Base-by-base conservation (phyloP, 2,797 vertebrate genomes). In the Rhinoraja longicauda region DNA sequence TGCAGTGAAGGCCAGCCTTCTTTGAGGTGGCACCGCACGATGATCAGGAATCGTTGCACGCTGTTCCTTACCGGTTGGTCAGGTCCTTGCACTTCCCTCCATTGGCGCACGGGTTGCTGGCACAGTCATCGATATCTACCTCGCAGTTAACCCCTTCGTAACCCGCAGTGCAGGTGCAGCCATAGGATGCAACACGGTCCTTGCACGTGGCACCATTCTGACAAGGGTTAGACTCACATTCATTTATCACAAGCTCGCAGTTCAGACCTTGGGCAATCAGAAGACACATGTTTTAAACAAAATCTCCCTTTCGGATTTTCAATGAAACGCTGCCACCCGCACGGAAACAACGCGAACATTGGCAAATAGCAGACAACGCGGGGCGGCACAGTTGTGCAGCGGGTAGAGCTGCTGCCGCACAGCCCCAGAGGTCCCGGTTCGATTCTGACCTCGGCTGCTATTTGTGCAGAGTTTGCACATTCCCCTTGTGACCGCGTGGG, bases 61-160 rank as follows among this genome's bases (percentile, higher is more conserved):
- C 64, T 72, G 29, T 73, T 90, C 91, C 95, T 95, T 95, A 99
- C 98, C 98, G 96, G 95, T 98, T 97, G 93, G 98, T 93, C 93
- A 96, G 94, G 93, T 99, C 98, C 0, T 95, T 94, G 93, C 98
- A 99, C 0, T 94, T 95, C 90, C 97, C 98, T 0, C 97, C 96
- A 12, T 98, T 97, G 93, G 96, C 96, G 93, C 99, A 99, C 0
- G 98, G 98, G 7, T 95, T 95, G 93, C 94, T 97, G 93, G 96
- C 97, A 64, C 99, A 99, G 94, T 99, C 99, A 29, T 99, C 95
- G 4, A 98, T 95, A 94, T 99, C 97, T 93, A 96, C 94, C 95
- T 98, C 97, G 1, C 99, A 99, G 93, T 96, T 96, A 90, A 95
- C 8, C 17, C 98, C 99, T 95, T 94, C 95, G 88, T 97, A 99